Conservation (phyloP, 2,888 invertebrate genomes). For the Drosophila pseudotalamancana region DNA sequence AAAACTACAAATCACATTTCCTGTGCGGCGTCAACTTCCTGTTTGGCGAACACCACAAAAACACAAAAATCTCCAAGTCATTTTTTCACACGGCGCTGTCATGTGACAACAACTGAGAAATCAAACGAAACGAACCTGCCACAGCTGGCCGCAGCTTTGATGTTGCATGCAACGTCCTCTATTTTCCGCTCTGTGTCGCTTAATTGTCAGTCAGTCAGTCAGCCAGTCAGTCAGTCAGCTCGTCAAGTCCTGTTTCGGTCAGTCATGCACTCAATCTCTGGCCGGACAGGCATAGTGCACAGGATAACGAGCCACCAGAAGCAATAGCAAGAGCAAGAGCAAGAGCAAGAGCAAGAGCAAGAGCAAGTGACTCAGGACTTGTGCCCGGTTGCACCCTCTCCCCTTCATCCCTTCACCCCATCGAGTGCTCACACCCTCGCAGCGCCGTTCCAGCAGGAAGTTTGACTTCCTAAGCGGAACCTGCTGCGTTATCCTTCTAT, state of each 20-base stretch:
- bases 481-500: conserved; percentile 61
- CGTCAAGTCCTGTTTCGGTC: conserved; percentile 58
- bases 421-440: conserved; percentile 24
- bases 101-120: conserved; percentile 58
- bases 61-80: conserved; percentile 79
- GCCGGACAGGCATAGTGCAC: conserved; percentile 45
- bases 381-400: conserved; percentile 27
- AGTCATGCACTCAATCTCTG: conserved; percentile 75
- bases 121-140: conserved; percentile 67
- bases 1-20: conserved; percentile 79
- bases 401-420: conserved; percentile 29
- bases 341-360: too few relatives aligned
- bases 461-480: conserved; percentile 74
- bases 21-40: conserved; percentile 74
- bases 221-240: conserved; percentile 41
- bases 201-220: conserved; percentile 70
- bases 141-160: conserved; percentile 64
- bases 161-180: conserved; percentile 77
- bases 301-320: conserved; percentile 40
- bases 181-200: conserved; percentile 81
- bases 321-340: conserved; percentile 2
- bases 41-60: conserved; percentile 48
- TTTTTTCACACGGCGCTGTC: conserved; percentile 75
- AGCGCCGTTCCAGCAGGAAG: conserved; percentile 60
- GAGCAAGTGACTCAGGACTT: conserved; percentile 51